Base-by-base conservation (phyloP, 2,888 invertebrate genomes). In the Acanthosepion lycidas region DNA sequence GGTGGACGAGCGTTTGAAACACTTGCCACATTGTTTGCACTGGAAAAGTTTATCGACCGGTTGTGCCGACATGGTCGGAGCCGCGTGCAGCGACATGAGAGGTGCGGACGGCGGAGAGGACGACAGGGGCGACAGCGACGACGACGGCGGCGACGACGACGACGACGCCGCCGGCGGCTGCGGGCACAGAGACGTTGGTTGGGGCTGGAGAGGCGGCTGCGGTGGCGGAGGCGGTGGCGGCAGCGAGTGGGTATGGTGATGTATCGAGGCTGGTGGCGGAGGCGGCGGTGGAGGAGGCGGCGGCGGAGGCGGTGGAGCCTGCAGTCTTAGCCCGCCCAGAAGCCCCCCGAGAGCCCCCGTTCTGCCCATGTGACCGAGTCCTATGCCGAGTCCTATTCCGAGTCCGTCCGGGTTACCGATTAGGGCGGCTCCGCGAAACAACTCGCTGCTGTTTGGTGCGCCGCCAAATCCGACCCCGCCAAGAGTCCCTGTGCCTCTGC, bases 1-100 rank as follows among this genome's bases (percentile, higher is more conserved):
- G 0, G 99, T 99, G 96, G 99, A 99, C 95, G 99, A 99, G 95
- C 99, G 98, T 97, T 99, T 99, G 98, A 99, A 99, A 48, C 98
- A 98, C 97, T 99, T 99, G 59, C 99, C 99, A 97, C 99, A 99
- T 97, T 99, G 99, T 97, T 99, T 99, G 98, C 99, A 99, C 99
- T 99, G 96, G 95, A 97, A 97, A 12, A 95, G 95, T 94, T 96
- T 96, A 94, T 97, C 97, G 48, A 94, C 48, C 49, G n/a, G 20
- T 26, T 49, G 49, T 23, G 53, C 64, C 59, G 49, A 51, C 18
- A 78, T 33, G 26, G 59, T 28, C 18, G 94, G 28, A 48, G 78
- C 42, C 53, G 28, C 59, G 48, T 55, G 78, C 51, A 55, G 33
- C 28, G 64, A 64, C 55, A 53, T 49, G 49, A 55, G 94, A 23